Conservation (phyloP, 1,140 invertebrate genomes). For the Drosophila santomea region DNA sequence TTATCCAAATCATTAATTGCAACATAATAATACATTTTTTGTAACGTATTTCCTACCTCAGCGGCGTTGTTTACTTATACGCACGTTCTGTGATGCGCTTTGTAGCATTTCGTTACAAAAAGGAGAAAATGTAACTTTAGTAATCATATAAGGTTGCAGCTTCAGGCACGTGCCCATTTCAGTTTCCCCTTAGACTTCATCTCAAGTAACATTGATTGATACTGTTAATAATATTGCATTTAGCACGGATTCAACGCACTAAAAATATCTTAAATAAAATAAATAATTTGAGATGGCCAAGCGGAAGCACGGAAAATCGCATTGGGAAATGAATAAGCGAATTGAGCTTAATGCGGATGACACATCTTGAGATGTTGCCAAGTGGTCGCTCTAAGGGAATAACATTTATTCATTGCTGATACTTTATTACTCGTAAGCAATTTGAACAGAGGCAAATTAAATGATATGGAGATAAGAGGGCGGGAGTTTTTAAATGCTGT, state of each 20-base stretch:
- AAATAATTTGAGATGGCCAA: constrained; percentile 45
- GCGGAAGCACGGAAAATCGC: constrained; percentile 29
- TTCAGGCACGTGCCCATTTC: not conserved
- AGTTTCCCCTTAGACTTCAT: not conserved
- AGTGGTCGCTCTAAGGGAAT: constrained; percentile 22
- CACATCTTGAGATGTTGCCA: constrained; percentile 27
- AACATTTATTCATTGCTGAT: constrained; percentile 47
- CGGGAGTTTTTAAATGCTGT: constrained; percentile 14
- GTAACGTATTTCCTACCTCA: too few species aligned
- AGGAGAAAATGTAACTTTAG: constrained; percentile 12
- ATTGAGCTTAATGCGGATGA: constrained; percentile 44
- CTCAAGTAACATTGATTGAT: constrained; percentile 62
- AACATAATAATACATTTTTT: too few species aligned
- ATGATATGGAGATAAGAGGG: constrained; percentile 14
- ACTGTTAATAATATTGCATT: constrained; percentile 64
- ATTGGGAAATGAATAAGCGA: constrained; percentile 45
- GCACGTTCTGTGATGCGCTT: constrained; percentile 37
- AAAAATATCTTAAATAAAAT: constrained; percentile 12
- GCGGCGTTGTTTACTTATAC: constrained; percentile 33
- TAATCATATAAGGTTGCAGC: constrained; percentile 62
- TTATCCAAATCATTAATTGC: too few species aligned
- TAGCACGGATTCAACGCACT: too few species aligned
- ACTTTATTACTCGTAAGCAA: constrained; percentile 28
- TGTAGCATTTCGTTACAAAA: constrained; percentile 1
- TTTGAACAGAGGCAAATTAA: constrained; percentile 55